Percentiles rank a stretch among this genome's conserved stretches.
phyloP scores from a whole-genome alignment of 2,113 vertebrate genomes.

The Danionella cerebrum region DNA sequence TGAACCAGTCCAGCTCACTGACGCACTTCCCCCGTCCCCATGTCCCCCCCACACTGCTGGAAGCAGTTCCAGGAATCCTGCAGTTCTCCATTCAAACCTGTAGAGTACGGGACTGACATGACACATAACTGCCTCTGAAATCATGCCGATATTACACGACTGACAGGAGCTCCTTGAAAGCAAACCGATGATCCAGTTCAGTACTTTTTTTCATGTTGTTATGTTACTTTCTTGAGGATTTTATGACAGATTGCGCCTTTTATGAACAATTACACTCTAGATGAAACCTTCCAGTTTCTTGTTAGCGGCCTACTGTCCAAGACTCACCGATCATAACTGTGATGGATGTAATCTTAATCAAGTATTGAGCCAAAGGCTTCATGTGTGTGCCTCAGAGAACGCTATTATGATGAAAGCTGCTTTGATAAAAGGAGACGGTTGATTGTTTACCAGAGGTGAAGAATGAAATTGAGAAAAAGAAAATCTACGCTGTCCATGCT shows the following conservation, averaged over 20 bases:
- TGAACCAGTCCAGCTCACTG: slow-evolving; percentile 49
- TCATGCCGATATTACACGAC: slow-evolving; percentile 36
- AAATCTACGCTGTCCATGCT: no score
- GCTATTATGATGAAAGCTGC: slow-evolving; percentile 1
- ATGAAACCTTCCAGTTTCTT: slow-evolving; percentile 27
- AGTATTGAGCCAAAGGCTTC: slow-evolving; percentile 4
- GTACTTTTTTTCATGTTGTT: slow-evolving; percentile 49
- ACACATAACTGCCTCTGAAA: slow-evolving; percentile 54
- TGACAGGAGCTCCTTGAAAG: slow-evolving; percentile 43
- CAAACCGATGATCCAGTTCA: slow-evolving; percentile 35
- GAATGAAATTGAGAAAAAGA: no score
- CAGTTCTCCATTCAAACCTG: slow-evolving; percentile 58
- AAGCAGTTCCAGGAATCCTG: slow-evolving; percentile 39
- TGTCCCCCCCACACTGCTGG: slow-evolving; percentile 18
- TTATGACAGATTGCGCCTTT: no score
- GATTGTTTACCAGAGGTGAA: neutral
- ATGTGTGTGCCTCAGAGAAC: neutral
- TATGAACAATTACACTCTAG: slow-evolving; percentile 40
- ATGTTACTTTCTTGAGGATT: no score
- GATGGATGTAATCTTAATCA: slow-evolving; percentile 17
- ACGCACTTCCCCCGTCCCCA: slow-evolving; percentile 48
- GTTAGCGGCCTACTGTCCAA: neutral
- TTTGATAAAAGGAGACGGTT: neutral
- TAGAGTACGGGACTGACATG: slow-evolving; percentile 60
- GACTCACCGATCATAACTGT: neutral